Percentiles rank a stretch among this genome's conserved stretches.
Evolutionary conservation across 2,797 vertebrate genomes (phyloP).

Genomic region (Carapus acus): DNA sequence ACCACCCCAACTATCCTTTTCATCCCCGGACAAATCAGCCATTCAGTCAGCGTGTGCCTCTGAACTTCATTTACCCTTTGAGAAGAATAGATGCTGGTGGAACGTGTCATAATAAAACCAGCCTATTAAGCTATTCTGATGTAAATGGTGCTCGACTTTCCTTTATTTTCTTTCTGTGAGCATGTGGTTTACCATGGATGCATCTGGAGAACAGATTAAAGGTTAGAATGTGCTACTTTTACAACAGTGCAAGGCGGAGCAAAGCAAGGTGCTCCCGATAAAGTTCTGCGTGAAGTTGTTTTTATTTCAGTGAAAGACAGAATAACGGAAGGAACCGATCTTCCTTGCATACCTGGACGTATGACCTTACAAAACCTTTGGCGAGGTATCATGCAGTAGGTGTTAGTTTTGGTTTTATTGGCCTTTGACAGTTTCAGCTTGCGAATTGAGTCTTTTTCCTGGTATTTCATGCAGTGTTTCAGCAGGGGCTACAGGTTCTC

Average conservation of each 20-base stretch:
- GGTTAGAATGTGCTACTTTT: slow-evolving; percentile 11
- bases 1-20: slow-evolving; percentile 42
- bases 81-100: slow-evolving; percentile 32
- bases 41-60: slow-evolving; percentile 44
- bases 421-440: too few relatives aligned
- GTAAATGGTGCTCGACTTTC: slow-evolving; percentile 18
- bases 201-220: slow-evolving; percentile 19
- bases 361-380: slow-evolving; percentile 18
- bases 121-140: slow-evolving; percentile 31
- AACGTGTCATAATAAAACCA: slow-evolving; percentile 33
- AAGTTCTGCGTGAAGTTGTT: slow-evolving; percentile 2
- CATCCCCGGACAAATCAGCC: slow-evolving; percentile 51
- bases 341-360: slow-evolving; percentile 11
- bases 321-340: too few relatives aligned
- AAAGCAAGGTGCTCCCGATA: slow-evolving; percentile 1
- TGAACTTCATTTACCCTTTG: slow-evolving; percentile 51
- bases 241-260: neutral
- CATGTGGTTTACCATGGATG: slow-evolving; percentile 15
- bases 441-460: too few relatives aligned
- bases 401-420: too few relatives aligned
- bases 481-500: too few relatives aligned
- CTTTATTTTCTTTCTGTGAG: slow-evolving; percentile 11
- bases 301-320: slow-evolving; percentile 6
- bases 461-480: too few relatives aligned
- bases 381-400: slow-evolving; percentile 14